Conservation (phyloP, 2,888 invertebrate species). For the Ormyrus rosae region DNA sequence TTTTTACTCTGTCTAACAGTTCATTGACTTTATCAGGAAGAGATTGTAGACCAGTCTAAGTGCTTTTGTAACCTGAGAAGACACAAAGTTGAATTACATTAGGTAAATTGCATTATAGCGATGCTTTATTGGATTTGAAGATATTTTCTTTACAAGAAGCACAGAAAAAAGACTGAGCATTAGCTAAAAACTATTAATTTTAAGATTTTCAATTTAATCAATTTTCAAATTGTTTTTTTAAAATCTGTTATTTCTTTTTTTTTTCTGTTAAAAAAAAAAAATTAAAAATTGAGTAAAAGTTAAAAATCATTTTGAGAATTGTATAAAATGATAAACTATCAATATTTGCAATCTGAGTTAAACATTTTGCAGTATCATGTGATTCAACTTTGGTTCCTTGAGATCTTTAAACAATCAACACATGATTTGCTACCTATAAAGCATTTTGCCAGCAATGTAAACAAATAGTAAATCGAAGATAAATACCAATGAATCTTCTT, state of each 20-base stretch:
- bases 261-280: neutral
- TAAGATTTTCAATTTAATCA: no score
- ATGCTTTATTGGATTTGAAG: constrained; percentile 46
- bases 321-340: no score
- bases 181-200: no score
- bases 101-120: constrained; percentile 49
- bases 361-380: no score
- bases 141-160: constrained; percentile 22
- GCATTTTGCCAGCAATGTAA: no score
- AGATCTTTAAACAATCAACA: no score
- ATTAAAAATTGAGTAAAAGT: neutral
- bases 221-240: neutral
- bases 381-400: no score
- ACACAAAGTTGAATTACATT: constrained; percentile 42
- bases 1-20: constrained; percentile 33
- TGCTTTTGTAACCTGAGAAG: constrained; percentile 44
- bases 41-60: constrained; percentile 37
- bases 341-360: no score
- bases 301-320: no score
- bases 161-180: neutral
- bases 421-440: no score
- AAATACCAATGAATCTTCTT: neutral
- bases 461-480: neutral
- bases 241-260: neutral
- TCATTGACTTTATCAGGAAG: constrained; percentile 46